Evolutionary conservation across 2,888 invertebrate species (phyloP).

Genomic region (Scaptomyza polygonia): DNA sequence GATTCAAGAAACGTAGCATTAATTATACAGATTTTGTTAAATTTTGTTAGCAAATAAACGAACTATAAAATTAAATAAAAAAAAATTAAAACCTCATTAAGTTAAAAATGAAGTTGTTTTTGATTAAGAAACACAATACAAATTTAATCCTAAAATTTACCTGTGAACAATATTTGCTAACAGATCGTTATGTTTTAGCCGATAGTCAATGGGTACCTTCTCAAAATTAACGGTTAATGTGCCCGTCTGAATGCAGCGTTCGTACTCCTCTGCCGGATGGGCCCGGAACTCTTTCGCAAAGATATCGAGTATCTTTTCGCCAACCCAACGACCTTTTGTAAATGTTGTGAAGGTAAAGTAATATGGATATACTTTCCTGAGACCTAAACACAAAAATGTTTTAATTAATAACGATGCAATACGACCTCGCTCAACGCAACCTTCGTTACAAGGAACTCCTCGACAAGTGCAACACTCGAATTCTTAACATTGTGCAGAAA

Average conservation of each 20-base stretch:
- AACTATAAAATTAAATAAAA: slow-evolving; percentile 11
- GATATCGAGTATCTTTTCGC: slow-evolving; percentile 95
- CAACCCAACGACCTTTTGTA: slow-evolving; percentile 98
- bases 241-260: slow-evolving; percentile 95
- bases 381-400: slow-evolving; percentile 85
- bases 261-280: slow-evolving; percentile 96
- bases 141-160: slow-evolving; percentile 85
- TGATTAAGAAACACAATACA: not conserved
- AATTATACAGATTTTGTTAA: slow-evolving; percentile 17
- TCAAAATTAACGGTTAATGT: slow-evolving; percentile 97
- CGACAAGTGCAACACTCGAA: no score
- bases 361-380: slow-evolving; percentile 98
- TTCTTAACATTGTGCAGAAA: no score
- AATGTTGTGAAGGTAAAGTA: slow-evolving; percentile 98
- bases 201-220: slow-evolving; percentile 95
- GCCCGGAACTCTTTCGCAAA: slow-evolving; percentile 96
- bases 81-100: slow-evolving; percentile 7
- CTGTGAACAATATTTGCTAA: slow-evolving; percentile 96
- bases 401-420: no score
- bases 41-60: slow-evolving; percentile 21
- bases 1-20: slow-evolving; percentile 11
- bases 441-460: no score
- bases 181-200: slow-evolving; percentile 96
- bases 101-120: slow-evolving; percentile 15
- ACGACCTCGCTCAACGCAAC: no score